phyloP scores from a whole-genome alignment of 2,113 vertebrate genomes.

The Orthonyx spaldingii region DNA sequence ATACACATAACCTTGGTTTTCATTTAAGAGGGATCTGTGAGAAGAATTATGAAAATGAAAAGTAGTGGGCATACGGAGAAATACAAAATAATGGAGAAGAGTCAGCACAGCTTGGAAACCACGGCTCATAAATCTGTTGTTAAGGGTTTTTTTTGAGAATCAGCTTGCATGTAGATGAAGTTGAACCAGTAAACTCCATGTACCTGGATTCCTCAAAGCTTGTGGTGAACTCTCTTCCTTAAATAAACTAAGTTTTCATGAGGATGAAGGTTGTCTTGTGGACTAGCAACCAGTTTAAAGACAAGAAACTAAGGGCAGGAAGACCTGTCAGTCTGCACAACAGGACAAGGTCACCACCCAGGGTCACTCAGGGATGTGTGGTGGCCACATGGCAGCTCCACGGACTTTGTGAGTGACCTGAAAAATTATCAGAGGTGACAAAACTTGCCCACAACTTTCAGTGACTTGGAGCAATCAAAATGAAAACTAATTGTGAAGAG shows the following conservation, averaged over 20 bases:
- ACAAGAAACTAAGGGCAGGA: background rate
- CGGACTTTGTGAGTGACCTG: background rate
- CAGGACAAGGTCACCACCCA: background rate
- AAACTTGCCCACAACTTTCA: background rate
- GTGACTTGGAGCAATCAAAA: background rate
- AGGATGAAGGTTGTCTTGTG: background rate
- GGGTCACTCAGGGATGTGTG: background rate
- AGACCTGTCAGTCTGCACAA: background rate
- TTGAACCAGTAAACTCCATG: background rate
- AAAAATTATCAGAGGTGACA: background rate
- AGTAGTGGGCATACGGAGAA: background rate
- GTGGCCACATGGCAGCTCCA: background rate
- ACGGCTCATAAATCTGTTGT: background rate
- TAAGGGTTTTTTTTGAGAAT: background rate
- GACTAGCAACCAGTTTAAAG: background rate
- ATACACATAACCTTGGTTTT: background rate
- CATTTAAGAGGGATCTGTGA: background rate
- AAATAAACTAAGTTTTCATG: background rate
- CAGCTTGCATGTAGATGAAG: accelerated
- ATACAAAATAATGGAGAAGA: background rate
- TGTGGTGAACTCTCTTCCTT: background rate
- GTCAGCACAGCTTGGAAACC: constrained; percentile 1
- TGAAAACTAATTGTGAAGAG: background rate
- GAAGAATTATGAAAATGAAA: background rate
- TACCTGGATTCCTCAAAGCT: background rate